Evolutionary conservation across 2,113 vertebrate species (phyloP).

Genomic region (Argyrosomus japonicus): DNA sequence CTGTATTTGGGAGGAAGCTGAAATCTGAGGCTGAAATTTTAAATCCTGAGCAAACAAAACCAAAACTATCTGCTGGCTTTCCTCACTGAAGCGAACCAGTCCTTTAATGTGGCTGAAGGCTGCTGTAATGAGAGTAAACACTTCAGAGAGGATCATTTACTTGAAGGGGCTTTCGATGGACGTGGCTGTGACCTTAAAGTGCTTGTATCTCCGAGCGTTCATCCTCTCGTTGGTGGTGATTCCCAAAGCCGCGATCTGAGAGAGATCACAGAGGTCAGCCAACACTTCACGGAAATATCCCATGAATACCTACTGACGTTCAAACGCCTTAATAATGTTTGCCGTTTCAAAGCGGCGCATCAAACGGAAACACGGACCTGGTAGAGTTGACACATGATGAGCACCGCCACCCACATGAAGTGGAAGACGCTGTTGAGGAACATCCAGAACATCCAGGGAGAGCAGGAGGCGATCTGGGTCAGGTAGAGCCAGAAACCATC

Average conservation of each 20-base stretch:
- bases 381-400: conserved; percentile 99
- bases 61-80: background rate
- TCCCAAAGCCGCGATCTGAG: conserved; percentile 95
- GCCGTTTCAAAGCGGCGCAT: background rate
- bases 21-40: no score
- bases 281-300: background rate
- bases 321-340: background rate
- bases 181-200: conserved; percentile 99
- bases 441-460: conserved; percentile 99
- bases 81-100: no score
- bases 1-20: no score
- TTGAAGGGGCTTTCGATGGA: conserved; percentile 99
- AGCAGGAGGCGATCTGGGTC: conserved; percentile 97
- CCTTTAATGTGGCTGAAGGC: no score
- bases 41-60: background rate
- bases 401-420: conserved; percentile 98
- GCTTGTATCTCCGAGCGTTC: conserved; percentile 99
- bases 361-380: conserved; percentile 86
- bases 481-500: conserved; percentile 98
- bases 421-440: conserved; percentile 99
- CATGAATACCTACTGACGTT: background rate
- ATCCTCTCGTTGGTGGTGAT: conserved; percentile 99
- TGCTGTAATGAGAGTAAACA: no score
- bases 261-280: background rate
- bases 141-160: conserved; percentile 80